A percentile compares a stretch with the other conserved stretches of the same genome.
Evolutionary conservation across 2,888 invertebrate species (phyloP).

Genomic region (Leucophora obtusa): DNA sequence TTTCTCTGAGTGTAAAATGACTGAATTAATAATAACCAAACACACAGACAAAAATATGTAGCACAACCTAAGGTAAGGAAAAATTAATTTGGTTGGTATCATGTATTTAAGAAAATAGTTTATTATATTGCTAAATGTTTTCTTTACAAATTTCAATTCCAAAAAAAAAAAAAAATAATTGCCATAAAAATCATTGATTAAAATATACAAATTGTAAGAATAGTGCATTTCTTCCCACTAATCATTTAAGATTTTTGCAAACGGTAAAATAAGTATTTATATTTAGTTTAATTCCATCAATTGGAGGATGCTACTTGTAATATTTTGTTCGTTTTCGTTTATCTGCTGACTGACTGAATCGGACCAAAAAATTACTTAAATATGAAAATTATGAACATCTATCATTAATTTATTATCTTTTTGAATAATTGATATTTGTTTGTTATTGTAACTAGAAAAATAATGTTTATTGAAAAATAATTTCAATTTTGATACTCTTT

Average conservation of each 20-base stretch:
- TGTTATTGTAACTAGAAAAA: constrained; percentile 30
- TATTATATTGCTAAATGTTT: neutral
- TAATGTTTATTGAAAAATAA: constrained; percentile 40
- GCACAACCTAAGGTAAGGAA: constrained; percentile 35
- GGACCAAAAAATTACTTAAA: neutral
- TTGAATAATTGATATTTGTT: constrained; percentile 54
- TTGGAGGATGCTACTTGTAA: neutral
- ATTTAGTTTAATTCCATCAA: constrained; percentile 18
- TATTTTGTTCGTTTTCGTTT: neutral
- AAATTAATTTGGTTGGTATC: constrained; percentile 10
- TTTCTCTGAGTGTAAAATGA: neutral
- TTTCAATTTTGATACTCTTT: constrained; percentile 18
- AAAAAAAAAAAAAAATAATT: neutral
- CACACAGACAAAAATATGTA: neutral
- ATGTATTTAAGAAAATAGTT: constrained; percentile 5
- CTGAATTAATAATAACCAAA: neutral
- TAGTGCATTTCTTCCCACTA: neutral
- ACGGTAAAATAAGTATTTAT: neutral
- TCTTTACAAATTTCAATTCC: neutral
- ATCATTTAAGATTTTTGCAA: neutral
- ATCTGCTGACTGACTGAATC: neutral
- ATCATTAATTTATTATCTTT: constrained; percentile 62
- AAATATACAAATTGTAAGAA: neutral
- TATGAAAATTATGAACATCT: constrained; percentile 54
- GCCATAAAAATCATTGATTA: constrained; percentile 1